Conservation (phyloP, 2,888 invertebrate species). For the Drosophila affinis region DNA sequence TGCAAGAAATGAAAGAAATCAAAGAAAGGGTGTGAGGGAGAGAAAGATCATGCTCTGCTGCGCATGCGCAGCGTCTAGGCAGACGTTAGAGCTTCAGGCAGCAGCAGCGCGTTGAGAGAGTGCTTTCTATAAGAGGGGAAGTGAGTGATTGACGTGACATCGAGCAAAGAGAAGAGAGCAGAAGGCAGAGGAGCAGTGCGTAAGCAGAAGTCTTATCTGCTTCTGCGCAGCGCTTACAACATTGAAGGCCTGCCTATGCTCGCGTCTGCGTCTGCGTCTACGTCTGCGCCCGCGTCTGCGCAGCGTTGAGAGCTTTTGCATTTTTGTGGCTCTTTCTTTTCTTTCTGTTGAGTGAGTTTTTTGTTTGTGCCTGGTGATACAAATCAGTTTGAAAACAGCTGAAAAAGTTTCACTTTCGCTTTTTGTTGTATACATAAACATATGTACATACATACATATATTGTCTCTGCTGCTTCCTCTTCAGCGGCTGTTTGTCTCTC, state of each 20-base stretch:
- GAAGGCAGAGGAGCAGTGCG: not conserved
- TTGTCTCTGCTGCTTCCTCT: constrained; percentile 31
- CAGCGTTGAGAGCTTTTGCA: constrained; percentile 27
- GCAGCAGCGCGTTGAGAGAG: constrained; percentile 1
- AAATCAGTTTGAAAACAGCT: constrained; percentile 78
- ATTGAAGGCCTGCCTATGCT: not conserved
- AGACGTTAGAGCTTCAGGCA: not conserved
- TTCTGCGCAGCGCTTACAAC: constrained; percentile 8
- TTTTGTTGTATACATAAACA: constrained; percentile 55
- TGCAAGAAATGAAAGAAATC: constrained; percentile 72
- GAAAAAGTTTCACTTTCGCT: constrained; percentile 84
- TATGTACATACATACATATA: not conserved
- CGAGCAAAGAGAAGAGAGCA: not conserved
- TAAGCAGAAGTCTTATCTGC: constrained; percentile 14
- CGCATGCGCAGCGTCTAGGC: constrained; percentile 65
- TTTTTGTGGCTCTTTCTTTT: constrained; percentile 7
- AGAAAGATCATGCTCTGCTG: constrained; percentile 66
- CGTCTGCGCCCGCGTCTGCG: not conserved
- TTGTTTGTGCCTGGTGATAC: constrained; percentile 51
- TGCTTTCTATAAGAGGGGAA: constrained; percentile 4
- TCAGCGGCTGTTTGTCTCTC: constrained; percentile 23
- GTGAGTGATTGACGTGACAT: not conserved
- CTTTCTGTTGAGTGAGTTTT: constrained; percentile 43
- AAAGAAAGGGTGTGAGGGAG: constrained; percentile 22
- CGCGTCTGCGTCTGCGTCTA: not conserved